Evolutionary conservation across 2,888 invertebrate species (phyloP).

Genomic region (Hemistola chrysoprasaria): DNA sequence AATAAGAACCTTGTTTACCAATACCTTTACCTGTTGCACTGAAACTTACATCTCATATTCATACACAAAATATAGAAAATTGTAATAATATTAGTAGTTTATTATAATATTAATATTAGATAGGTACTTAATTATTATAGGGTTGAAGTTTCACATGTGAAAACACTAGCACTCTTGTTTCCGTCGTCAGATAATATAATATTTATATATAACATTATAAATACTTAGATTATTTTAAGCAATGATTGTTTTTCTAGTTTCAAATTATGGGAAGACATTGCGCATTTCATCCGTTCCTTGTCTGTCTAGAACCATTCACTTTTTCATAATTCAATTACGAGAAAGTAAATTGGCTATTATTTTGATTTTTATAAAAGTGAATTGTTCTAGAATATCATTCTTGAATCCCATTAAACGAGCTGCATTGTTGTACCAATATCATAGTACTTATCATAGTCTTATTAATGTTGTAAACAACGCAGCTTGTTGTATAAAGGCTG

Average conservation of each 20-base stretch:
- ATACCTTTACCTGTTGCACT: slow-evolving; percentile 75
- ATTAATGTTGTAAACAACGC: slow-evolving; percentile 57
- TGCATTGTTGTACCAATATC: slow-evolving; percentile 19
- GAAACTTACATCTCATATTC: slow-evolving; percentile 61
- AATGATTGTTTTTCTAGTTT: slow-evolving; percentile 71
- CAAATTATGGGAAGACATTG: slow-evolving; percentile 83
- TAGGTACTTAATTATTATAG: slow-evolving; percentile 67
- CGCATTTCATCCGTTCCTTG: slow-evolving; percentile 83
- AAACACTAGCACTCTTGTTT: slow-evolving; percentile 81
- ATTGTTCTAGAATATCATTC: slow-evolving; percentile 64
- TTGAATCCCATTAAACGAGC: slow-evolving; percentile 55
- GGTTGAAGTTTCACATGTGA: slow-evolving; percentile 81
- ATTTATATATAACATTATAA: slow-evolving; percentile 63
- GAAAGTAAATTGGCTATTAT: neutral
- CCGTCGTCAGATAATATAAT: slow-evolving; percentile 74
- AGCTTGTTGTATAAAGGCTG: slow-evolving; percentile 46
- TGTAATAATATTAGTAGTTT: slow-evolving; percentile 74
- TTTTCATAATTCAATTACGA: slow-evolving; percentile 31
- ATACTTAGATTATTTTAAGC: slow-evolving; percentile 76
- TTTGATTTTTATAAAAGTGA: slow-evolving; percentile 45
- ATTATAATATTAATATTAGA: slow-evolving; percentile 74
- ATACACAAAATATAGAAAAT: slow-evolving; percentile 57
- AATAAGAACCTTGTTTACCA: slow-evolving; percentile 57
- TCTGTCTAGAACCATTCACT: slow-evolving; percentile 68
- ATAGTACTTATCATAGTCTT: too few relatives aligned